Evolutionary conservation across 30 jellyfish, hydroid and myxozoan species (phyloP), one percentile per base, ranked within the genome.

Genomic region (Aurelia sp.): DNA sequence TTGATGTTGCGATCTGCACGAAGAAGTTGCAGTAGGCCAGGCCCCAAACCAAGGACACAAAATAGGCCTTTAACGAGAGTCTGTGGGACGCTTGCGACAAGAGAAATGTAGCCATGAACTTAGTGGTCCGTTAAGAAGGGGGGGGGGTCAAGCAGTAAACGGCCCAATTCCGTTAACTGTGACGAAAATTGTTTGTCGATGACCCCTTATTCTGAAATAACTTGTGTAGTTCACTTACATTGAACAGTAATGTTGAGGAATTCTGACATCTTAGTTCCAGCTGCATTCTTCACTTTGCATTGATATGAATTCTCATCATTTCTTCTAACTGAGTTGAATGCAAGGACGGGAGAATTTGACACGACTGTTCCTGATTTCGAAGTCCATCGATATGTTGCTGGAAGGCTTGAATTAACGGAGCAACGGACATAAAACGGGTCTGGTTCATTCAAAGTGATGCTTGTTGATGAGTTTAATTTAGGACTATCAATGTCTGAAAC

Each of bases 211-310:
- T 27, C 33, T 27, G 33, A 38, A 38, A 38, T 0, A 38, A 1
- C 8, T 0, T 38, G 48, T 38, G 8, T 6, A 69, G 16, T 13
- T 63, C 21, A 68, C 91, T 82, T 24, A 82, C 91, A 71, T 13
- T 82, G 78, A 13, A 82, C 91, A 67, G 67, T 67, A 0, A 82
- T 21, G 12, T 50, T 51, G 68, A 59, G 63, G 21, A 38, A 13
- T 5, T 47, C 65, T 3, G 91, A 67, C 8, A 17, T 35, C 19
- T 21, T 19, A 21, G 64, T 13, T 16, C 91, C 91, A 20, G 85
- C 91, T 12, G 18, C 76, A 69, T 68, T 82, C 2, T 65, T 82
- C 9, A 84, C 91, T 51, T 31, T 67, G 67, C 91, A 82, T 20
- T 30, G 13, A 61, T 82, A 82, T 6, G 70, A 10, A 3, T 84